These are phyloP conservation scores for Thomomys bottae DNA, from an alignment of 2,113 vertebrate genomes.

Conservation along the genomic window DNA sequence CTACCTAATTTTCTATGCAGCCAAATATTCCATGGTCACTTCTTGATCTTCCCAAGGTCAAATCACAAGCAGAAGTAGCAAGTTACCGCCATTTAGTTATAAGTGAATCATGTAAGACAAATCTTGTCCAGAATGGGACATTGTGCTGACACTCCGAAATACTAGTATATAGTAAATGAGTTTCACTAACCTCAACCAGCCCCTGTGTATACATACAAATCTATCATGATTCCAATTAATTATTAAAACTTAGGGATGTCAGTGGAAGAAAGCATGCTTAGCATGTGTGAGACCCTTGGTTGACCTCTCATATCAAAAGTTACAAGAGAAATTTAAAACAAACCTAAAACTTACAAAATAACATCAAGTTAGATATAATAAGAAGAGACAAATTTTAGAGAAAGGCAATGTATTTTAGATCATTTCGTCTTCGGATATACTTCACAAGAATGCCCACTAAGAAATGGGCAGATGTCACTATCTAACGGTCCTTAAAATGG, in stretches of 20 bases:
- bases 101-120: background rate
- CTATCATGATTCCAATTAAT: background rate
- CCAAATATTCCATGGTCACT: background rate
- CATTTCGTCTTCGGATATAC: background rate
- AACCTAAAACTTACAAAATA: background rate
- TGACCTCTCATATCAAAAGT: background rate
- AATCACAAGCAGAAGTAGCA: background rate
- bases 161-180: background rate
- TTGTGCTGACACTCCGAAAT: background rate
- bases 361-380: background rate
- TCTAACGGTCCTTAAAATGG: background rate
- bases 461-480: background rate
- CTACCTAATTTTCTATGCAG: background rate
- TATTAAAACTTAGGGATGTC: background rate
- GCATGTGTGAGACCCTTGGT: background rate
- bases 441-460: background rate
- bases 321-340: background rate
- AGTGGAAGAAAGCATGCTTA: background rate
- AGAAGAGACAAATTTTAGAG: background rate
- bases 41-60: background rate
- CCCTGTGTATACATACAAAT: background rate
- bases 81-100: background rate
- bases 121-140: background rate
- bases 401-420: slow-evolving; percentile 18
- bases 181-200: background rate